Conservation (phyloP, 2,113 vertebrate genomes). For the Cepphus grylle region DNA sequence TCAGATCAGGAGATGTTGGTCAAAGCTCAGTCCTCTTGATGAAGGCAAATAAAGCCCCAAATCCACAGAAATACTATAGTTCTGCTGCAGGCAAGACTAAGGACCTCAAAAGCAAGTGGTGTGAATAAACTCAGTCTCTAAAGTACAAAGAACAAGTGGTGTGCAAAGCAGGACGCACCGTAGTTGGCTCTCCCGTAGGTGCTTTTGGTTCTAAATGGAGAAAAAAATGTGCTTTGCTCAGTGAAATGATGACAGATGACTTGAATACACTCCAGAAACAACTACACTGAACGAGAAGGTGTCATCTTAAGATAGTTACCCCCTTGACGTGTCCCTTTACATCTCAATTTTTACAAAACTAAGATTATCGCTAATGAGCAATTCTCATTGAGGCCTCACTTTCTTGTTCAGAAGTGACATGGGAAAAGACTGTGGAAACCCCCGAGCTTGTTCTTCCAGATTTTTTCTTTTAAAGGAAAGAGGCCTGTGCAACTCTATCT, state of each 20-base stretch:
- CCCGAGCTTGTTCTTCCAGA: conserved; percentile 61
- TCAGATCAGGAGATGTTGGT: background rate
- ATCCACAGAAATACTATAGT: background rate
- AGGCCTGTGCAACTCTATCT: conserved; percentile 51
- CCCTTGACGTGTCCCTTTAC: background rate
- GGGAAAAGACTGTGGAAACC: conserved; percentile 70
- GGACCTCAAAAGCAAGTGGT: background rate
- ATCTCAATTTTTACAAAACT: conserved; percentile 31
- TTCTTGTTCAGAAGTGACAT: conserved; percentile 44
- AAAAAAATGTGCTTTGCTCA: background rate
- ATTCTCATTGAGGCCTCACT: background rate
- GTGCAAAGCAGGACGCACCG: background rate
- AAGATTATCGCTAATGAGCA: conserved; percentile 5
- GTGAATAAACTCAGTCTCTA: background rate
- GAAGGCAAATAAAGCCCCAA: background rate
- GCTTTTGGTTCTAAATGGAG: background rate
- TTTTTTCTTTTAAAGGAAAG: conserved; percentile 52
- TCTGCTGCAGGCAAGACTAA: background rate
- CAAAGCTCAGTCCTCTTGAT: background rate
- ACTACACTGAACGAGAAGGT: background rate
- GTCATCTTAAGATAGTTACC: background rate
- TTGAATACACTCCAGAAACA: conserved; percentile 13
- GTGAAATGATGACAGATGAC: background rate
- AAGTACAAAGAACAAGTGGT: background rate
- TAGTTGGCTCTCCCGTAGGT: background rate